Evolutionary conservation across 1,140 invertebrate genomes (phyloP), one percentile per base, ranked within the genome.

Genomic region (Rhopalosiphum maidis): DNA sequence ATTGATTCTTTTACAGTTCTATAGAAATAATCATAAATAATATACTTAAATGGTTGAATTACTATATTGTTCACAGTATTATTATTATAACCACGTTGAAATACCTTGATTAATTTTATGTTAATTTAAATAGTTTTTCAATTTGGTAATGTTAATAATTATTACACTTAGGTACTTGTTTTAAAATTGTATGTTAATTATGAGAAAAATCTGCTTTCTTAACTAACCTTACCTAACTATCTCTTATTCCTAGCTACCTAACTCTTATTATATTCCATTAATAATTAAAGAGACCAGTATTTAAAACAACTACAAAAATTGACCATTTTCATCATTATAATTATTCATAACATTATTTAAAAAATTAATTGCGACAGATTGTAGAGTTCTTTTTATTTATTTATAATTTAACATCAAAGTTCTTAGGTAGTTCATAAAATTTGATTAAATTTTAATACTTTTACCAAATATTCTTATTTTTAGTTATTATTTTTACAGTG

Each of bases 301-400:
- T 89, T 89, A 37, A 89, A 55, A 89, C 4, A 89, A 54, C 48
- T 37, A 41, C 55, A 25, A 8, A 35, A 55, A 41, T 89, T 48
- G 11, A 55, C 51, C 41, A 41, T 90, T 55, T 8, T 55, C 41
- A 60, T 90, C 21, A 89, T 89, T 89, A 35, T 89, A 11, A 37
- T 54, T 89, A 48, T 87, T 21, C 23, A 21, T 89, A 9, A 51
- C 35, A 23, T 88, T 11, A 21, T 88, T 88, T 51, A 88, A 35
- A 35, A 2, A 23, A 88, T 88, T 88, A 37, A 51, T 35, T 22
- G 9, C 3, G 0, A 54, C 51, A 48, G 6, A 37, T 35, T 88
- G n/a, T 88, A 88, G n/a, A 88, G 22, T 48, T 48, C n/a, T 51
- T 87, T 87, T 48, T 51, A n/a, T 35, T 87, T 87, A 41, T 87